Base-by-base conservation (phyloP, 2,113 vertebrate genomes). In the Romanogobio albipinnatus region DNA sequence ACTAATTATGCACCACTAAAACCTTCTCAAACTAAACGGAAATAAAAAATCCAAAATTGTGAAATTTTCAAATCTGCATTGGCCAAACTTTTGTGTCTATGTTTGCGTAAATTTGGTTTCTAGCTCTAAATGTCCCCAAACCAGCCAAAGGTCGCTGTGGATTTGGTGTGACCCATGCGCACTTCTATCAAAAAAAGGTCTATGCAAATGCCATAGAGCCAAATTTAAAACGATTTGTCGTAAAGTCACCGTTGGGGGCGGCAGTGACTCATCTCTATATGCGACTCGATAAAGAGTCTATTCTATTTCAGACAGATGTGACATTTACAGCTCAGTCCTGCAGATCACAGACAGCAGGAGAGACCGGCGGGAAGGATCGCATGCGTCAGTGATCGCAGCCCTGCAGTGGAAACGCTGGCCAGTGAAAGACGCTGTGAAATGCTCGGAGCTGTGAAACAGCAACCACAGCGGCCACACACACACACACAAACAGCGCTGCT, bases 301-400 rank as follows among this genome's bases (percentile, higher is more conserved):
- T 76, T 89, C 89, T 88, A 87, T 88, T 83, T 91, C 43, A 85
- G 83, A 87, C 82, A 3, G 13, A 75, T 68, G 17, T 92, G 91
- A 91, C 88, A 85, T 88, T 90, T 81, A 56, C 79, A 62, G 73
- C 66, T 59, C 66, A 36, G 22, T 81, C 62, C 73, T 51, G 75
- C 64, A 53, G 82, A 62, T 68, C 53, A 22, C 59, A 64, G 36
- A 14, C 4, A 15, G 64, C 53, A 22, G 13, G 83, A 24, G 61
- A 19, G 26, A 53, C 9, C 58, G 24, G 56, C n/a, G 51, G 80
- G 73, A 85, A 43, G n/a, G 62, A 73, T 89, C 64, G 86, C 24
- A 89, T 92, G 90, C 90, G 91, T 93, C 92, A 92, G 29, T 74
- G 88, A 78, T 83, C 36, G 39, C 47, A 58, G 75, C 62, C 76